A percentile compares a stretch with the other conserved stretches of the same genome.
Conservation (phyloP, 2,113 vertebrate genomes). For the Jacana jacana region DNA sequence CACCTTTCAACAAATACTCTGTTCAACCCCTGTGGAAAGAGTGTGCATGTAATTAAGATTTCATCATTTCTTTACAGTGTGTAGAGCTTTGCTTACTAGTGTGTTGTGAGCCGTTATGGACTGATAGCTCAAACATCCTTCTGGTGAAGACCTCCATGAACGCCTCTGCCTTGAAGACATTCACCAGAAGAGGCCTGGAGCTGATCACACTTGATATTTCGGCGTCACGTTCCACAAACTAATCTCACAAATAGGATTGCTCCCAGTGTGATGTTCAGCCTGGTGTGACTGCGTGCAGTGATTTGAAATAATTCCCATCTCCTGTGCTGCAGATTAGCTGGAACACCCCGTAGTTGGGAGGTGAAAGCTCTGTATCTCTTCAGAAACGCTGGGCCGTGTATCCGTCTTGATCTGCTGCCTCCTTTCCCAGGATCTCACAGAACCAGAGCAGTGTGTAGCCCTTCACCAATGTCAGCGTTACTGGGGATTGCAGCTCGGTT, state of each 20-base stretch:
- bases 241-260: neutral
- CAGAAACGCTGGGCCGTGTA: neutral
- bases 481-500: neutral
- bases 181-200: neutral
- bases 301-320: neutral
- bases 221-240: neutral
- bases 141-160: neutral
- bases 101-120: neutral
- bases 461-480: neutral
- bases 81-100: neutral
- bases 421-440: neutral
- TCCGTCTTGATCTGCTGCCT: neutral
- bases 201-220: neutral
- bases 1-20: neutral
- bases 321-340: neutral
- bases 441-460: neutral
- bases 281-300: neutral
- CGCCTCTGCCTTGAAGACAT: rapidly evolving
- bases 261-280: neutral
- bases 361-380: neutral
- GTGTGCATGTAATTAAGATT: neutral
- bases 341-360: neutral
- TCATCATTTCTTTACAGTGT: neutral
- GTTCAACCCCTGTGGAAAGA: neutral
- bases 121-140: neutral